These are phyloP conservation scores for Cotesia chilonis DNA, from an alignment of 1,140 invertebrate species.

Conservation along the genomic window DNA sequence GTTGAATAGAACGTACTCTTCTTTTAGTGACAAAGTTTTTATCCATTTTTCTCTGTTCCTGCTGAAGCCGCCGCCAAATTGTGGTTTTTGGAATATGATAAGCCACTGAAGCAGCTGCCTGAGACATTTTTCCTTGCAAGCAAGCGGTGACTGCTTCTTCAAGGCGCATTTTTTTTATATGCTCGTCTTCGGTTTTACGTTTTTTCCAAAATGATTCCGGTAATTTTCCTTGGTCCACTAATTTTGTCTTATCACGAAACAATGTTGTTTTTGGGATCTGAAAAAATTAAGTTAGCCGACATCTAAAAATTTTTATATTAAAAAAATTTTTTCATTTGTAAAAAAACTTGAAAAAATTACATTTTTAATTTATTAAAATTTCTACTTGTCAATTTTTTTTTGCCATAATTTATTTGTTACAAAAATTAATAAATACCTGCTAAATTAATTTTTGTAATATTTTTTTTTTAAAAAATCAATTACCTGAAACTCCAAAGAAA, in stretches of 20 bases:
- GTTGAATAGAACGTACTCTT: constrained; percentile 5
- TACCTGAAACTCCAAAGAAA: constrained; percentile 65
- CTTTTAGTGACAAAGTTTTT: neutral
- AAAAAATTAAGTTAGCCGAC: constrained; percentile 28
- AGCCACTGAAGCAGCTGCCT: constrained; percentile 67
- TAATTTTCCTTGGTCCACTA: constrained; percentile 67
- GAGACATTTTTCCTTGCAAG: constrained; percentile 68
- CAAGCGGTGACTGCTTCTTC: constrained; percentile 69
- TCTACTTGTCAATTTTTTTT: too few relatives aligned
- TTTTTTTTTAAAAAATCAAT: neutral
- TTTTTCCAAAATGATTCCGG: constrained; percentile 65
- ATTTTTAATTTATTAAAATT: too few relatives aligned
- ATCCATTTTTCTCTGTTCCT: constrained; percentile 45
- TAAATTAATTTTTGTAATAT: constrained; percentile 16
- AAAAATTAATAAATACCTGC: constrained; percentile 9
- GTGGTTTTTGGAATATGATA: constrained; percentile 72
- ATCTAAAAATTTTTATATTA: constrained; percentile 15
- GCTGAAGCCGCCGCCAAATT: constrained; percentile 69
- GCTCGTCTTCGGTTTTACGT: constrained; percentile 64
- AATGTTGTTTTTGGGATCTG: constrained; percentile 71
- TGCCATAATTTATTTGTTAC: too few relatives aligned
- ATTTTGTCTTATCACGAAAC: constrained; percentile 68
- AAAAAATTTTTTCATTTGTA: neutral
- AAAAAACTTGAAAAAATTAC: neutral
- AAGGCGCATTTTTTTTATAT: constrained; percentile 64